Conservation (phyloP, 2,113 vertebrate genomes). For the Embiotoca jacksoni region DNA sequence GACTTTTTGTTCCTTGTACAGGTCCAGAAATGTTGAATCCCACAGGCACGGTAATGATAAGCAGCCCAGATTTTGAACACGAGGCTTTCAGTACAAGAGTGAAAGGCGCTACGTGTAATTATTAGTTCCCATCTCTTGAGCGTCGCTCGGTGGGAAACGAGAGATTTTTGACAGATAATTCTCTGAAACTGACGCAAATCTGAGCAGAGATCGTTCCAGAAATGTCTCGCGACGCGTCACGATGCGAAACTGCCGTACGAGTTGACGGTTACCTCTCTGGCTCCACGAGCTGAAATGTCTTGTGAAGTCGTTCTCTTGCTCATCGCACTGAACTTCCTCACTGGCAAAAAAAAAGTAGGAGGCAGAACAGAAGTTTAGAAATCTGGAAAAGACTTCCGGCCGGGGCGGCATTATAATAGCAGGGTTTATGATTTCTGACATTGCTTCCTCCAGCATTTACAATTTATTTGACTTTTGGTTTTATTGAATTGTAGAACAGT, state of each 20-base stretch:
- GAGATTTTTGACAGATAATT: too few relatives aligned
- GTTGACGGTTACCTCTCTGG: neutral
- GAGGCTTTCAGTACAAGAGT: too few relatives aligned
- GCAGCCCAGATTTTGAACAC: too few relatives aligned
- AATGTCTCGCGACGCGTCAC: too few relatives aligned
- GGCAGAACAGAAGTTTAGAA: neutral
- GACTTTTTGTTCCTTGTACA: neutral
- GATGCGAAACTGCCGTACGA: neutral
- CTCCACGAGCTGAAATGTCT: neutral
- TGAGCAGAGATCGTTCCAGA: neutral
- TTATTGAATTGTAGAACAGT: too few relatives aligned
- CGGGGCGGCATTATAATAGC: neutral
- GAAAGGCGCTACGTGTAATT: too few relatives aligned
- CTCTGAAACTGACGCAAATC: neutral
- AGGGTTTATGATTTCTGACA: neutral
- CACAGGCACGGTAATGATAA: neutral
- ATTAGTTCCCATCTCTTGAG: too few relatives aligned
- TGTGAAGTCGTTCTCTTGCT: neutral
- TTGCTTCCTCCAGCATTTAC: too few relatives aligned
- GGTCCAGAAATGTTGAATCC: neutral
- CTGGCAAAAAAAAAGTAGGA: neutral
- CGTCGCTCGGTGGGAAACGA: too few relatives aligned
- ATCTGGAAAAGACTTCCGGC: neutral
- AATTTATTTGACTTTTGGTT: too few relatives aligned
- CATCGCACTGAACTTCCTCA: neutral